Base-by-base conservation (phyloP, 1,140 invertebrate species). In the Bombus ignitus region DNA sequence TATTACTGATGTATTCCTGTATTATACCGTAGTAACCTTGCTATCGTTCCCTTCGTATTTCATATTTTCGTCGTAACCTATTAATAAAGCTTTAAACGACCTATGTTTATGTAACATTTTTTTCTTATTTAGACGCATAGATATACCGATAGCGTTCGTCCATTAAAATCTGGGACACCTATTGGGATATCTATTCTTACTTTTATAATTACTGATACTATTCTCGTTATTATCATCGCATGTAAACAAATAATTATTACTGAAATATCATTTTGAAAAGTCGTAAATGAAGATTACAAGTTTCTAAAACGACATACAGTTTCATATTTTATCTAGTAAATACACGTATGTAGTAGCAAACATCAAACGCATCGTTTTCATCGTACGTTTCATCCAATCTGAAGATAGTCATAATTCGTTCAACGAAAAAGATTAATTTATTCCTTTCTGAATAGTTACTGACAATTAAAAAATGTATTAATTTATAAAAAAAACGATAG, bases 301-400 rank as follows among this genome's bases (percentile, higher is more conserved):
- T 62, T n/a, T 62, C 28, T 74, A 42, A n/a, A 25, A 10, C 13
- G 10, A 42, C 12, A n/a, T 42, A 9, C 28, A 59, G 35, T 57
- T 71, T 42, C 10, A 15, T 44, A 72, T 42, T 37, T 81, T 72
- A 59, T 81, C 44, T 72, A 72, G 5, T 44, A 59, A 47, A 72
- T 12, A 22, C 42, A 32, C 13, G 2, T 18, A 18, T 57, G 22
- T 44, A 44, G 35, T 6, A 32, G 47, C 1, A 22, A 53, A 53
- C 47, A 6, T 53, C 15, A 53, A 8, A 53, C 2, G 47, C 5
- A 22, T 53, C 18, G 47, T 53, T 53, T 53, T 53, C n/a, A 62
- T 8, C 59, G 9, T 5, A 37, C 13, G 6, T 73, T 65, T 73
- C 39, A n/a, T 13, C 28, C 53, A 18, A 25, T 44, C 28, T 5